Conservation (phyloP, 2,888 invertebrate species). For the Agonopterix heracliana region DNA sequence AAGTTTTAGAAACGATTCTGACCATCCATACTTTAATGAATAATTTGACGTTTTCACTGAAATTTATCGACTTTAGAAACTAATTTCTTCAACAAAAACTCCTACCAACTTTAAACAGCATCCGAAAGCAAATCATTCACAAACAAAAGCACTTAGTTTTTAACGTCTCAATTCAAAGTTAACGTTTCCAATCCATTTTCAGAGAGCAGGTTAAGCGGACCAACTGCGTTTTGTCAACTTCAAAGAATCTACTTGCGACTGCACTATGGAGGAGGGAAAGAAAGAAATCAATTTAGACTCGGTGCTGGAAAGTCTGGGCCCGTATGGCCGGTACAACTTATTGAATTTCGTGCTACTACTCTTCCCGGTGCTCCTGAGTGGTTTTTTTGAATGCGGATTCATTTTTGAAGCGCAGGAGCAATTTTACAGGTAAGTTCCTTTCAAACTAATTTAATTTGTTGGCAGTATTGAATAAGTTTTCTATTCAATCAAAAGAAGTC, state of each 20-base stretch:
- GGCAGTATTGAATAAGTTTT: no score
- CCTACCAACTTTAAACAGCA: no score
- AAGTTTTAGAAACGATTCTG: no score
- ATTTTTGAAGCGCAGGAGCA: slow-evolving; percentile 65
- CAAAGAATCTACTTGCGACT: not conserved
- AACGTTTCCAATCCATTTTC: slow-evolving; percentile 31
- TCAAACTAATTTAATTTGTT: not conserved
- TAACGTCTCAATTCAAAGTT: slow-evolving; percentile 16
- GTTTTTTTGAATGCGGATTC: slow-evolving; percentile 66
- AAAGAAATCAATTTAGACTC: slow-evolving; percentile 69
- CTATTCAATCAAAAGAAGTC: no score
- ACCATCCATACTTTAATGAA: no score
- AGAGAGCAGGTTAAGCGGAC: slow-evolving; percentile 21
- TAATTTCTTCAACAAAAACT: no score
- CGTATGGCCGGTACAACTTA: slow-evolving; percentile 63
- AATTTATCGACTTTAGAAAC: no score
- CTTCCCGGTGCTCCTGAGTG: slow-evolving; percentile 58
- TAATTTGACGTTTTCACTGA: no score
- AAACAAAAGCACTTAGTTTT: slow-evolving; percentile 5
- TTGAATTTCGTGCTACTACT: slow-evolving; percentile 60
- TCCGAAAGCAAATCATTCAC: not conserved
- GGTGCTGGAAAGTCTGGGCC: slow-evolving; percentile 60
- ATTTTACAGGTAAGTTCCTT: slow-evolving; percentile 41
- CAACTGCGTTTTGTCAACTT: not conserved
- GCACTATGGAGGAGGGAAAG: slow-evolving; percentile 50